Evolutionary conservation across 2,797 vertebrate species (phyloP), one percentile per base, ranked within the genome.

Genomic region (Petrocephalus sullivani): DNA sequence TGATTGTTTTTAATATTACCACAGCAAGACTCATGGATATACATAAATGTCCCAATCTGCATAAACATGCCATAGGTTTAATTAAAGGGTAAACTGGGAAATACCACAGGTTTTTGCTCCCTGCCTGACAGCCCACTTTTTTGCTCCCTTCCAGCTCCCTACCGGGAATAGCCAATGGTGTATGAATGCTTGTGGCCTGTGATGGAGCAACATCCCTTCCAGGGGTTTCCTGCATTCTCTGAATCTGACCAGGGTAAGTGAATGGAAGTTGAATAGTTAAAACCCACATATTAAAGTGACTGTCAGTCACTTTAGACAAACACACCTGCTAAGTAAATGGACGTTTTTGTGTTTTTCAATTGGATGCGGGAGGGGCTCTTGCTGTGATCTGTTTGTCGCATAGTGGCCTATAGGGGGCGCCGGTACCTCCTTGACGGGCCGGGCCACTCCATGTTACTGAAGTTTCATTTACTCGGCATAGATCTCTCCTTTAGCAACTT

Each of bases 391-490:
- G 41, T 81, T 81, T 81, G n/a, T 81, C 0, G 6, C 37, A 81
- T 6, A n/a, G 75, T 7, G 8, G 46, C 37, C 75, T 81, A 16
- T 37, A 81, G 75, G 75, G 75, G n/a, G 46, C 16, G 2, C 16
- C 41, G 6, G 46, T 81, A 49, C n/a, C 46, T 5, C n/a, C n/a
- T 81, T n/a, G 6, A 5, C 46, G 49, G 75, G 75, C 46, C 41
- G n/a, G 2, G 6, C 8, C 19, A 23, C 3, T 51, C n/a, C 1
- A 0, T 83, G 41, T 21, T 46, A 10, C 49, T 53, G 81, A 83
- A 23, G 41, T 83, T 83, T 49, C 81, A 53, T 83, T 53, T 83
- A 83, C 81, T 53, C n/a, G n/a, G 75, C 41, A 81, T 49, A 81
- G 2, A 21, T 46, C 46, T 21, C 16, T 10, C 6, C 46, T 81